Evolutionary conservation across 2,113 vertebrate species (phyloP).

Genomic region (Galemys pyrenaicus): DNA sequence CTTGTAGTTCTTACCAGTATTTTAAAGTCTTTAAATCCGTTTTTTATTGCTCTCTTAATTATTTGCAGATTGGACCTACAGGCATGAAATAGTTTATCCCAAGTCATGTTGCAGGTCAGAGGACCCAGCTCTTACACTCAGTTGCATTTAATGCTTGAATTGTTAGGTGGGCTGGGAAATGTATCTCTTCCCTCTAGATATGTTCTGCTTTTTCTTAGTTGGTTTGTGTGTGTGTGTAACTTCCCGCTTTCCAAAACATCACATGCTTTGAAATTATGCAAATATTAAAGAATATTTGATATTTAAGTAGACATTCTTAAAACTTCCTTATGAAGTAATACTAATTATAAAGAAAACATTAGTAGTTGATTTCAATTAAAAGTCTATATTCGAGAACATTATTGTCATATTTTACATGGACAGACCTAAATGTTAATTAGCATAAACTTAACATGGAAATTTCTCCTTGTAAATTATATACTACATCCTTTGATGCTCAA

Average conservation of each 20-base stretch:
- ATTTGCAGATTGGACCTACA: not conserved
- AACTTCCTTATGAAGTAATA: not conserved
- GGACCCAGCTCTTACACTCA: not conserved
- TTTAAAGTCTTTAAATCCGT: not conserved
- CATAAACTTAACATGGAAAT: not conserved
- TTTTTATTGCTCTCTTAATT: not conserved
- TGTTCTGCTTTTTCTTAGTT: not conserved
- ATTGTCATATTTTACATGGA: not conserved
- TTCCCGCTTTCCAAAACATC: not conserved
- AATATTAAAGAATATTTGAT: not conserved
- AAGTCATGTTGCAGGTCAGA: not conserved
- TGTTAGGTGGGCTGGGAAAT: not conserved
- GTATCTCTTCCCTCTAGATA: not conserved
- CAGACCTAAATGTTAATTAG: not conserved
- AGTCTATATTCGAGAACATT: not conserved
- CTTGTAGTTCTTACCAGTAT: not conserved
- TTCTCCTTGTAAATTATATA: not conserved
- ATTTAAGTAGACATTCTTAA: constrained; percentile 12
- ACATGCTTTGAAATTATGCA: not conserved
- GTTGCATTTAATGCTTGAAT: constrained; percentile 8
- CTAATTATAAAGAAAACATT: not conserved
- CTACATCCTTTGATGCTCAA: not conserved
- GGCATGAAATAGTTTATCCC: not conserved
- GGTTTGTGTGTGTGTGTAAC: not conserved
- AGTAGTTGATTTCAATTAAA: not conserved